These are phyloP conservation scores for Pelecanoides urinatrix DNA, from an alignment of 2,113 vertebrate genomes.

Conservation along the genomic window DNA sequence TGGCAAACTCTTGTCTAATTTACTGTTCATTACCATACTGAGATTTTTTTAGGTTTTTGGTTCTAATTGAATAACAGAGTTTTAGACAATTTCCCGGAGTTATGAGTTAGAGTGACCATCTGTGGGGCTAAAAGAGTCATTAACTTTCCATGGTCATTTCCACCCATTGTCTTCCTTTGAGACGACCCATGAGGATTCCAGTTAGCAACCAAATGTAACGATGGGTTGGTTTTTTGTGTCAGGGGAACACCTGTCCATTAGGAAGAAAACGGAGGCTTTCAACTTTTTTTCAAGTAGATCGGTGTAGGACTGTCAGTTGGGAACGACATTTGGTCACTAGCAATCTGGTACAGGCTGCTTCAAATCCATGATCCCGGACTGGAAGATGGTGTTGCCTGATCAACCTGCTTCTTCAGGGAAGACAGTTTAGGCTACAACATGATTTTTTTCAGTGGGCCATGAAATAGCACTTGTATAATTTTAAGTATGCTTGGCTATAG, in stretches of 20 bases:
- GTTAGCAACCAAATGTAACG: neutral
- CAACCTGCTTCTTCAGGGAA: neutral
- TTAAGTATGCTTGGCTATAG: neutral
- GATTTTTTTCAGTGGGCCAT: neutral
- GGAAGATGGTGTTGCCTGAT: neutral
- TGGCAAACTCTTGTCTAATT: neutral
- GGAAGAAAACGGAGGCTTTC: neutral
- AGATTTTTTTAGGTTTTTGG: neutral
- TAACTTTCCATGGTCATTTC: slow-evolving; percentile 41
- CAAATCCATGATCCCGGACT: neutral
- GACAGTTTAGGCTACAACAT: neutral
- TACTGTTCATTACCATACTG: neutral
- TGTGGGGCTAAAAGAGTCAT: slow-evolving; percentile 40
- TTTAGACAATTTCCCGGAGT: slow-evolving; percentile 1
- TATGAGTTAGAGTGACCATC: slow-evolving; percentile 23
- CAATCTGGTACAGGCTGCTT: slow-evolving; percentile 11
- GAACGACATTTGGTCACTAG: slow-evolving; percentile 15
- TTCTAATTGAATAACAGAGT: neutral
- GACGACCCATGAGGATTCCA: slow-evolving; percentile 3
- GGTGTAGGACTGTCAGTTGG: neutral
- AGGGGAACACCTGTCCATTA: slow-evolving; percentile 47
- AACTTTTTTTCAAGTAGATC: neutral
- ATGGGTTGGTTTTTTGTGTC: slow-evolving; percentile 18
- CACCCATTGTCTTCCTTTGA: slow-evolving; percentile 42
- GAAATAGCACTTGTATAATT: neutral